Evolutionary conservation across 2,888 invertebrate species (phyloP).

Genomic region (Trissolcus brochymenae): DNA sequence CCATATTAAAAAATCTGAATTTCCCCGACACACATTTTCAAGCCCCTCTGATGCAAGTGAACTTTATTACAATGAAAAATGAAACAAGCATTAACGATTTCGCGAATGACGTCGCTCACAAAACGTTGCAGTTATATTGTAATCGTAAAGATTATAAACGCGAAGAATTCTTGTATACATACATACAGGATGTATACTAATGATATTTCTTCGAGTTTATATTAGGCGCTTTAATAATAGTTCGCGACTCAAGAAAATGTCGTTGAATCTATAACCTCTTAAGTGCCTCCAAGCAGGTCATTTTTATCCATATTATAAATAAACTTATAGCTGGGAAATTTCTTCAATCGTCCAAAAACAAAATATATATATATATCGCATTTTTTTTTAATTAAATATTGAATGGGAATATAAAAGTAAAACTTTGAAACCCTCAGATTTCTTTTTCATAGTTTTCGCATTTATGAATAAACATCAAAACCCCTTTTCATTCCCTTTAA

Average conservation of each 20-base stretch:
- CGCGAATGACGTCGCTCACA: constrained; percentile 45
- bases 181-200: constrained; percentile 21
- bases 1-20: constrained; percentile 33
- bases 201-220: constrained; percentile 29
- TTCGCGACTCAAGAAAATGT: constrained; percentile 7
- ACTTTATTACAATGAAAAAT: constrained; percentile 30
- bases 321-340: no score
- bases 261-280: neutral
- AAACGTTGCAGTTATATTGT: constrained; percentile 44
- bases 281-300: constrained; percentile 8
- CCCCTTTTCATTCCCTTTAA: constrained; percentile 69
- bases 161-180: constrained; percentile 36
- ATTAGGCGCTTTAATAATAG: constrained; percentile 27
- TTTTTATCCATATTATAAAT: no score
- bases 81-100: constrained; percentile 54
- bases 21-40: no score
- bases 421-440: neutral
- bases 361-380: neutral
- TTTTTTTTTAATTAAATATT: neutral
- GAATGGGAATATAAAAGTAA: neutral
- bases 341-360: no score
- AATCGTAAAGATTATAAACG: constrained; percentile 43
- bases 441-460: neutral
- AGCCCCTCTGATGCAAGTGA: no score
- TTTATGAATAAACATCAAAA: constrained; percentile 71